These are phyloP conservation scores for Calyptomena viridis DNA, from an alignment of 2,113 vertebrate species.

Conservation along the genomic window DNA sequence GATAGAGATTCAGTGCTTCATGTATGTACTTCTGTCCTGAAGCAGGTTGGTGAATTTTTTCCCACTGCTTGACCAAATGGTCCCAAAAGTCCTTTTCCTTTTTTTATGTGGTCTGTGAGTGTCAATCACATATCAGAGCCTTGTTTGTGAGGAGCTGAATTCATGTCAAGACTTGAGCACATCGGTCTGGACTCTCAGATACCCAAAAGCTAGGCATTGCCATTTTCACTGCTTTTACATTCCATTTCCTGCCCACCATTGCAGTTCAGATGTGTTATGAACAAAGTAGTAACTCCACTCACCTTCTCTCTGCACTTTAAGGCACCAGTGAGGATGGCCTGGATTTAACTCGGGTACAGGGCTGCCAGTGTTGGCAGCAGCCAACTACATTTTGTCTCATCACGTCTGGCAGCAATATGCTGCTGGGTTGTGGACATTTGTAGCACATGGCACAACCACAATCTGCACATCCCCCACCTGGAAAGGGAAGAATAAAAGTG, in stretches of 20 bases:
- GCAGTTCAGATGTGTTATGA: not conserved
- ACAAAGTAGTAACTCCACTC: not conserved
- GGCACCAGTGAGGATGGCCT: not conserved
- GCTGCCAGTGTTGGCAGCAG: not conserved
- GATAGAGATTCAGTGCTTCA: not conserved
- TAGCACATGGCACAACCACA: not conserved
- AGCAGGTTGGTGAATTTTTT: not conserved
- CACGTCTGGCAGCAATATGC: accelerated
- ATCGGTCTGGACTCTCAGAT: accelerated
- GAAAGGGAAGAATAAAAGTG: not conserved
- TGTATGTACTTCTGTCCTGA: not conserved
- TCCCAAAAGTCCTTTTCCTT: not conserved
- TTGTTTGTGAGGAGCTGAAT: not conserved
- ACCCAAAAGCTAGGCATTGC: accelerated
- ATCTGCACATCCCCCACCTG: not conserved
- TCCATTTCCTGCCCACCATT: not conserved
- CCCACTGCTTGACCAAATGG: not conserved
- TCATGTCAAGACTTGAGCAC: accelerated
- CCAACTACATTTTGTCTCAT: not conserved
- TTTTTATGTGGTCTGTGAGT: accelerated
- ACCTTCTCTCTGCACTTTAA: not conserved
- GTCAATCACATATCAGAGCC: not conserved
- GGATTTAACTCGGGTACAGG: not conserved
- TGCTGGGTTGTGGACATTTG: not conserved
- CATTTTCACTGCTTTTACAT: not conserved